Conservation (phyloP, 92 coral and sea anemone genomes). For the Epizoanthus scotinus region DNA sequence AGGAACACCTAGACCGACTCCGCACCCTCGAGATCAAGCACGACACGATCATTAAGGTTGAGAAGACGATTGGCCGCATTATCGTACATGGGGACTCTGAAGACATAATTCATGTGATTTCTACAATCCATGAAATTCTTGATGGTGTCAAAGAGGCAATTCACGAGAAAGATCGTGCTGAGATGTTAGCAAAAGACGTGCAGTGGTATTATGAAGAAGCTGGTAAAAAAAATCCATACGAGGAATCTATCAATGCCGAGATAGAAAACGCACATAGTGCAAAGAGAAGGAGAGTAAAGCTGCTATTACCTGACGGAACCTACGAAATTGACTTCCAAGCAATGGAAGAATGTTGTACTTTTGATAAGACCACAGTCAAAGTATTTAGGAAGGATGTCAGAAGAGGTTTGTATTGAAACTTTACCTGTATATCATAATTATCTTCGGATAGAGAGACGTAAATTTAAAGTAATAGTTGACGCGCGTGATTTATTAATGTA, state of each 20-base stretch:
- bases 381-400: conserved; percentile 20
- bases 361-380: neutral
- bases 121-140: conserved; percentile 38
- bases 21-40: conserved; percentile 29
- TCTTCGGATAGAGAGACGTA: too few relatives aligned
- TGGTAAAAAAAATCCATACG: conserved; percentile 24
- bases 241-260: conserved; percentile 13
- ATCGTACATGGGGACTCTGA: conserved; percentile 39
- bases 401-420: neutral
- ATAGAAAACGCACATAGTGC: conserved; percentile 40
- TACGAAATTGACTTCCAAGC: conserved; percentile 13
- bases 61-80: conserved; percentile 34
- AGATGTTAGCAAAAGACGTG: conserved; percentile 43
- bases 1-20: conserved; percentile 13
- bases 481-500: too few relatives aligned
- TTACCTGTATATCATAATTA: too few relatives aligned
- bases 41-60: conserved; percentile 28
- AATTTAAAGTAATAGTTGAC: too few relatives aligned
- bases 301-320: neutral
- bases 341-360: conserved; percentile 28
- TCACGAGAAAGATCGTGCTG: conserved; percentile 42
- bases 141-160: conserved; percentile 24
- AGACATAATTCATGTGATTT: conserved; percentile 28
- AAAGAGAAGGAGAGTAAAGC: neutral
- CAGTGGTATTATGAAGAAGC: conserved; percentile 39